Evolutionary conservation across 2,113 vertebrate species (phyloP), one percentile per base, ranked within the genome.

Genomic region (Amblyopsis rosae): DNA sequence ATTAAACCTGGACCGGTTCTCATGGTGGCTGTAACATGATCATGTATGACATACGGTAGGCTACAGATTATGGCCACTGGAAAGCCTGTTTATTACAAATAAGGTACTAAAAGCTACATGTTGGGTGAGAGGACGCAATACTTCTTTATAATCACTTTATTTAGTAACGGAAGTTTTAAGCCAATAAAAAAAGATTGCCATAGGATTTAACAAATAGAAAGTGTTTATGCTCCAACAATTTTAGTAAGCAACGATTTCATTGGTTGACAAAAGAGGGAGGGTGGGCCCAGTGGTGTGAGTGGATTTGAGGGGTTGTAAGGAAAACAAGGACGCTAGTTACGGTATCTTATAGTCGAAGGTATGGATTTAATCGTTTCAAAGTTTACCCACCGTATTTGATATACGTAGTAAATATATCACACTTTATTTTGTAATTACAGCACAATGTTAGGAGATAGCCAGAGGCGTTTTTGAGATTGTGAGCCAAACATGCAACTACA

Each of bases 91-190:
- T 41, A 41, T 6, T 41, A 41, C 4, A 41, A 41, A 41, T 7
- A 41, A 35, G 6, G 35, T 35, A 35, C 35, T 35, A 6, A 35
- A 41, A 41, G 35, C 4, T 41, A 41, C 35, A 7, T 41, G 35
- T 41, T 41, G 35, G 5, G 35, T 41, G 35, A 41, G 35, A 41
- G 35, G 35, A 41, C 35, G 4, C 35, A 41, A 41, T 41, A 41
- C 35, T 41, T 41, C 35, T 41, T 41, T 41, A 62, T 56, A 85
- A 67, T 71, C 78, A 85, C 90, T 91, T 91, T 86, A 87, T 92
- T 90, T 89, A 88, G 87, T 88, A 87, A 90, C 88, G 88, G 92
- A 92, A 90, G 90, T 91, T 89, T 91, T 88, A 67, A 86, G 77
- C 81, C 87, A 89, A 89, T 88, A 63, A 61, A 49, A 79, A 72